phyloP scores from a whole-genome alignment of 2,888 invertebrate genomes.

The Heliconius sara region DNA sequence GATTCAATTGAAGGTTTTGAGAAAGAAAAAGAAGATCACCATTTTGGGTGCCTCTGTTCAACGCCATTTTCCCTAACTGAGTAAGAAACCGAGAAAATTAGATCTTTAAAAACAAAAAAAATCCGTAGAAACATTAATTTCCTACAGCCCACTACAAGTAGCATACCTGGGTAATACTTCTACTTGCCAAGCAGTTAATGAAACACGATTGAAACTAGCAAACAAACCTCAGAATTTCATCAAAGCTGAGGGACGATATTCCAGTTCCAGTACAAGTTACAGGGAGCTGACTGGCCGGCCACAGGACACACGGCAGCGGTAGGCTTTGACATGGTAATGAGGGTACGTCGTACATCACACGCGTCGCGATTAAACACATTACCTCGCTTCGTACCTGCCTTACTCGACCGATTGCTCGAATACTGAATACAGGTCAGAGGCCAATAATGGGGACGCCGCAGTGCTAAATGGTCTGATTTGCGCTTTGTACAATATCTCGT shows the following conservation, averaged over 20 bases:
- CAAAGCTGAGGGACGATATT: slow-evolving; percentile 12
- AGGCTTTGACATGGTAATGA: slow-evolving; percentile 36
- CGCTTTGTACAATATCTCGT: neutral
- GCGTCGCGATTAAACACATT: slow-evolving; percentile 28
- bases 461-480: slow-evolving; percentile 9
- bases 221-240: slow-evolving; percentile 16
- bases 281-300: slow-evolving; percentile 17
- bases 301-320: slow-evolving; percentile 18
- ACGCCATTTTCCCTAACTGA: too few relatives aligned
- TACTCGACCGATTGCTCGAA: slow-evolving; percentile 4
- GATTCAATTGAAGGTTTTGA: too few relatives aligned
- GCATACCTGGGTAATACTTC: neutral
- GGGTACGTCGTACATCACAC: slow-evolving; percentile 29
- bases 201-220: neutral
- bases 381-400: slow-evolving; percentile 10
- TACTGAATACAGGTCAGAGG: slow-evolving; percentile 14
- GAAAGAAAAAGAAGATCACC: too few relatives aligned
- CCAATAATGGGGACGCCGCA: slow-evolving; percentile 9
- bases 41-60: too few relatives aligned
- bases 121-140: neutral
- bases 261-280: slow-evolving; percentile 8
- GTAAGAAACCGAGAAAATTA: too few relatives aligned
- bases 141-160: neutral
- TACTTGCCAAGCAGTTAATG: neutral
- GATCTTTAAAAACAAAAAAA: neutral